Percentiles rank a stretch among this genome's conserved stretches.
Conservation (phyloP, 2,888 invertebrate species). For the Sminthurides aquaticus region DNA sequence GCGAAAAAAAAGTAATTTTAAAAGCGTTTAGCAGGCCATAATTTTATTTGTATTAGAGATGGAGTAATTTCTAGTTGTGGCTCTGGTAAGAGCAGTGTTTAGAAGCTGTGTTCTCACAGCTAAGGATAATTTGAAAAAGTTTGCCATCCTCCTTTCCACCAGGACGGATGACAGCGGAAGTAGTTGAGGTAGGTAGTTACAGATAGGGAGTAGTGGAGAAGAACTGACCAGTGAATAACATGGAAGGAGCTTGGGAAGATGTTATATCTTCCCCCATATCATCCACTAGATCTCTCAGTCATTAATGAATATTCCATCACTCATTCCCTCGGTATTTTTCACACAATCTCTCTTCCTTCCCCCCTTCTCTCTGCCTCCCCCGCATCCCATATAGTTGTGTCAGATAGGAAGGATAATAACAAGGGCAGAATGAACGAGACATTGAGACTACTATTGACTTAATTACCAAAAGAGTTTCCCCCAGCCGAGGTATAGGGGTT, state of each 20-base stretch:
- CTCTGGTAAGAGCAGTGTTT: not conserved
- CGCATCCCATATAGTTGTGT: not conserved
- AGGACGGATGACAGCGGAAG: not conserved
- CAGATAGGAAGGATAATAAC: not conserved
- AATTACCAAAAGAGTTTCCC: too few species aligned
- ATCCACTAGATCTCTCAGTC: too few species aligned
- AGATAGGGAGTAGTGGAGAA: not conserved
- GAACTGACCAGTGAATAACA: not conserved
- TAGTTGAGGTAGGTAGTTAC: not conserved
- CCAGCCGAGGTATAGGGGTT: too few species aligned
- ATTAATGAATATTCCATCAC: not conserved
- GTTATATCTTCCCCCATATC: too few species aligned
- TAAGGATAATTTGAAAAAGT: not conserved
- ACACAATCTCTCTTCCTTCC: not conserved
- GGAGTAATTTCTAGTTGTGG: too few species aligned
- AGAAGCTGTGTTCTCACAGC: not conserved
- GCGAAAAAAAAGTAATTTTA: too few species aligned
- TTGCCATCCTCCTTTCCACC: not conserved
- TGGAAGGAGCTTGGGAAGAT: too few species aligned
- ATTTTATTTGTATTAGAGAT: not conserved
- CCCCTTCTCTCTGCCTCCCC: not conserved
- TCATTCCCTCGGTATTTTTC: not conserved
- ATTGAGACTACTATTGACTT: too few species aligned
- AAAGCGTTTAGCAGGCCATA: not conserved
- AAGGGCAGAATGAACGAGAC: too few species aligned